These are phyloP conservation scores for Tenthredo notha DNA, from an alignment of 2,888 invertebrate genomes.

Conservation along the genomic window DNA sequence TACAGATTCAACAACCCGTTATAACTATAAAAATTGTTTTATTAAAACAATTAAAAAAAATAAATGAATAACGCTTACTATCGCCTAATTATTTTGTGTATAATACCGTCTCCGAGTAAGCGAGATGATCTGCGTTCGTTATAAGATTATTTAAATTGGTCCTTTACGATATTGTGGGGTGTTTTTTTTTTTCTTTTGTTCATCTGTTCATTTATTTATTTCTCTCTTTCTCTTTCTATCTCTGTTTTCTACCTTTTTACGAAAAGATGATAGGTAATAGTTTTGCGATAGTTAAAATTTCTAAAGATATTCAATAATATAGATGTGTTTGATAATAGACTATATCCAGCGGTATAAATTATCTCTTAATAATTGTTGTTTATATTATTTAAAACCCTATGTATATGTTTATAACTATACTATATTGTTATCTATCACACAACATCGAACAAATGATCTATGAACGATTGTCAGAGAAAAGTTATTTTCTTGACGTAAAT, in stretches of 20 bases:
- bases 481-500: constrained; percentile 11
- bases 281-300: neutral
- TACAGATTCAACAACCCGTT: neutral
- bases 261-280: neutral
- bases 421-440: constrained; percentile 8
- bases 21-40: too few relatives aligned
- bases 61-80: too few relatives aligned
- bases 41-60: too few relatives aligned
- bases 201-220: neutral
- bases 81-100: too few relatives aligned
- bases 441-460: constrained; percentile 18
- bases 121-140: neutral
- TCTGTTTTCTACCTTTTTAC: neutral
- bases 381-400: constrained; percentile 2
- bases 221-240: neutral
- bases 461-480: constrained; percentile 19
- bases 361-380: neutral
- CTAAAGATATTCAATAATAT: neutral
- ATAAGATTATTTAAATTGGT: neutral
- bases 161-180: neutral
- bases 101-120: neutral
- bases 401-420: neutral
- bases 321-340: neutral
- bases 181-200: neutral
- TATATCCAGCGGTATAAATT: neutral